These are phyloP conservation scores for Abrostola triplasia DNA, from an alignment of 2,888 invertebrate species.

Conservation along the genomic window DNA sequence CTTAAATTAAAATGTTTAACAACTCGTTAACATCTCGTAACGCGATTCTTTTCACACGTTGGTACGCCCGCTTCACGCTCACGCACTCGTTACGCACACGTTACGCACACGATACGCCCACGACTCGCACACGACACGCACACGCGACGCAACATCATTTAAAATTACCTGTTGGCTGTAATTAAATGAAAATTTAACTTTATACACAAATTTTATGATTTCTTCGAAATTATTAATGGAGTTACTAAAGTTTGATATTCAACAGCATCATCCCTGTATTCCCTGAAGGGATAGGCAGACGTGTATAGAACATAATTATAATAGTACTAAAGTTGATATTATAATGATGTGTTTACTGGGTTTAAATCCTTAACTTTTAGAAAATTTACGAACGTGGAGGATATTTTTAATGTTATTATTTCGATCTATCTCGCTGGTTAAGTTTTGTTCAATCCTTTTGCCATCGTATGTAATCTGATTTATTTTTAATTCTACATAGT, in stretches of 20 bases:
- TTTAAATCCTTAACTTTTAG: too few relatives aligned
- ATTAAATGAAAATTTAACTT: slow-evolving; percentile 30
- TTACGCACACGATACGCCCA: slow-evolving; percentile 17
- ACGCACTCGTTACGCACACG: slow-evolving; percentile 25
- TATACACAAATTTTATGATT: not conserved
- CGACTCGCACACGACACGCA: slow-evolving; percentile 7
- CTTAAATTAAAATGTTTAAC: slow-evolving; percentile 53
- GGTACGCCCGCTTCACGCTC: not conserved
- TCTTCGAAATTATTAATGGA: not conserved
- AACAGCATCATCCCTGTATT: too few relatives aligned
- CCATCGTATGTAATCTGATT: too few relatives aligned
- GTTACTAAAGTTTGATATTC: not conserved
- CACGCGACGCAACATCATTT: slow-evolving; percentile 5
- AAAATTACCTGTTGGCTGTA: slow-evolving; percentile 20
- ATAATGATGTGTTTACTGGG: too few relatives aligned
- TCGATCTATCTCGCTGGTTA: too few relatives aligned
- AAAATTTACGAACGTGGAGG: too few relatives aligned
- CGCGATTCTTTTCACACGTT: slow-evolving; percentile 38
- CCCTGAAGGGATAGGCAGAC: too few relatives aligned
- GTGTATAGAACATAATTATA: too few relatives aligned
- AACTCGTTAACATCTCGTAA: slow-evolving; percentile 49
- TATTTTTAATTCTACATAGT: too few relatives aligned
- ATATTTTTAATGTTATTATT: too few relatives aligned
- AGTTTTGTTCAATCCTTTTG: too few relatives aligned
- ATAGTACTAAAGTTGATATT: too few relatives aligned